phyloP scores from a whole-genome alignment of 2,113 vertebrate genomes.

The Indicator indicator region DNA sequence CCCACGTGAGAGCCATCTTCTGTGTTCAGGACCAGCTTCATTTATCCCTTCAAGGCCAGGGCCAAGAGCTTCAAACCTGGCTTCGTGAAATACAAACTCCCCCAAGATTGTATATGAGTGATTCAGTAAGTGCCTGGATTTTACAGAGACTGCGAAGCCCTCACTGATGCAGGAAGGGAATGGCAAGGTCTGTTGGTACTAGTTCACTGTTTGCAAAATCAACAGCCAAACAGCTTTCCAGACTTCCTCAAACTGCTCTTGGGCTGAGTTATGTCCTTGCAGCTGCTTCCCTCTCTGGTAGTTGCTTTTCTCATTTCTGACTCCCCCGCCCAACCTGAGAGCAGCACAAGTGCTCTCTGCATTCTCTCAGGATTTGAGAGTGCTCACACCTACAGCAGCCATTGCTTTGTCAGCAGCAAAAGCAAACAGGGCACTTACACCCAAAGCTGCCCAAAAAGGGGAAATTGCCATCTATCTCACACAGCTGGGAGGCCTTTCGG shows the following conservation, averaged over 20 bases:
- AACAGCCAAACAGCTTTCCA: not conserved
- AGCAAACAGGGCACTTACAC: not conserved
- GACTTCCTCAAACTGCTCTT: not conserved
- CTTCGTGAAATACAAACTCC: not conserved
- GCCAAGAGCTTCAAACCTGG: not conserved
- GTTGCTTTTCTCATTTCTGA: not conserved
- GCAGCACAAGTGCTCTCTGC: not conserved
- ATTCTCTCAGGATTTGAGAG: not conserved
- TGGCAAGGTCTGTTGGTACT: not conserved
- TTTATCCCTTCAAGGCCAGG: slow-evolving; percentile 1
- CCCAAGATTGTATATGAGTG: not conserved
- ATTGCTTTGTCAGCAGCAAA: not conserved
- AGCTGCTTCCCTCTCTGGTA: not conserved
- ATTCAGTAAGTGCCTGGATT: not conserved
- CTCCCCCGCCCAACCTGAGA: not conserved
- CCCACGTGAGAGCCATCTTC: slow-evolving; percentile 42
- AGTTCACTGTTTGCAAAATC: not conserved
- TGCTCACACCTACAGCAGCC: not conserved
- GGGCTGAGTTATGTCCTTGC: not conserved
- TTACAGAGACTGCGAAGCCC: not conserved
- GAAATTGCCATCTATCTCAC: not conserved
- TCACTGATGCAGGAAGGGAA: not conserved
- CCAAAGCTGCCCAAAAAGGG: not conserved
- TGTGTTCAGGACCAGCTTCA: not conserved
- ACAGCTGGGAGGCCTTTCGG: accelerated